Percentiles rank a stretch among this genome's conserved stretches.
phyloP scores from a whole-genome alignment of 2,888 invertebrate genomes.

The Pomacea canaliculata region DNA sequence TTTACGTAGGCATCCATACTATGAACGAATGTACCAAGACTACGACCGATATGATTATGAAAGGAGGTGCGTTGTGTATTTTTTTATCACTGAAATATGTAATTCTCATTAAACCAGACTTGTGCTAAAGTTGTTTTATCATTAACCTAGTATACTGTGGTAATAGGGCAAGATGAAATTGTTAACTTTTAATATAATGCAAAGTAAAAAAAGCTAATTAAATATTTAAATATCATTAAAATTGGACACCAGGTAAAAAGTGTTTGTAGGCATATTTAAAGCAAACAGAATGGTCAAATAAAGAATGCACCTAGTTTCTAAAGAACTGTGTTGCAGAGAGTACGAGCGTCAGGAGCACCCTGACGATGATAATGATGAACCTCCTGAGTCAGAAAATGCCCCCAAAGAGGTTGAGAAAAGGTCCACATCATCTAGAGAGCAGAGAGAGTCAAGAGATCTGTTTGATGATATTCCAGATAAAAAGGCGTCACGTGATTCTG shows the following conservation, averaged over 20 bases:
- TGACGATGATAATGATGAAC: slow-evolving; percentile 38
- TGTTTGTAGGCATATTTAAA: no score
- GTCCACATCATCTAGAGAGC: slow-evolving; percentile 30
- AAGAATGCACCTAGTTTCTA: no score
- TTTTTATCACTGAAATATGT: background rate
- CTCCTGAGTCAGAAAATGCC: slow-evolving; percentile 41
- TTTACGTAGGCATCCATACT: slow-evolving; percentile 52
- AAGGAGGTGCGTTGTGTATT: slow-evolving; percentile 42
- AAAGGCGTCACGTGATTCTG: slow-evolving; percentile 27
- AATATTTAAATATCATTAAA: no score
- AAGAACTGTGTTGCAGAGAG: slow-evolving; percentile 32
- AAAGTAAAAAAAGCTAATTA: no score
- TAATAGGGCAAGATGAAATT: no score
- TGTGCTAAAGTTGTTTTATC: no score
- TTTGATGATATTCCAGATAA: slow-evolving; percentile 60
- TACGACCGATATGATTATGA: slow-evolving; percentile 51
- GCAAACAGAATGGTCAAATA: no score
- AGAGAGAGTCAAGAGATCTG: slow-evolving; percentile 61
- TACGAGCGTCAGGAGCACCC: slow-evolving; percentile 38
- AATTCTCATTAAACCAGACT: no score
- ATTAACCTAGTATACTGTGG: no score
- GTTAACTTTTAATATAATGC: no score
- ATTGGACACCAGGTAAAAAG: no score
- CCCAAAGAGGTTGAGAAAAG: slow-evolving; percentile 40
- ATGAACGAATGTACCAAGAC: slow-evolving; percentile 57